Conservation (phyloP, 2,113 vertebrate species). For the Illadopsis cleaveri region DNA sequence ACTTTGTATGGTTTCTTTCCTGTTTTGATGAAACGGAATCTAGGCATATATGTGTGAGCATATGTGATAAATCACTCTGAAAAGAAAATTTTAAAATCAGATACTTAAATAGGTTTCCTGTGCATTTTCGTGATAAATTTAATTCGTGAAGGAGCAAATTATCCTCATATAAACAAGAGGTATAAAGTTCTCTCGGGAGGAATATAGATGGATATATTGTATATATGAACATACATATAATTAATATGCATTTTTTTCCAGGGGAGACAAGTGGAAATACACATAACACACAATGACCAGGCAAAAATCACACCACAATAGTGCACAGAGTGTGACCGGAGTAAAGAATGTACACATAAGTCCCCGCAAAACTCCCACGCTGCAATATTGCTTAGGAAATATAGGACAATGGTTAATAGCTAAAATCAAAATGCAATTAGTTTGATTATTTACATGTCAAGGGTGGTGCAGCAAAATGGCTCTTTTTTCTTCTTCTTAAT, state of each 20-base stretch:
- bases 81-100: background rate
- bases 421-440: constrained; percentile 23
- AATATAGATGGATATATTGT: background rate
- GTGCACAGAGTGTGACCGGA: background rate
- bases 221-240: constrained; percentile 4
- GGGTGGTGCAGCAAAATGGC: background rate
- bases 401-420: background rate
- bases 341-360: background rate
- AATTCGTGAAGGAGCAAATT: background rate
- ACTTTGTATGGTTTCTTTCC: constrained; percentile 46
- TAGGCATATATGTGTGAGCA: background rate
- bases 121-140: background rate
- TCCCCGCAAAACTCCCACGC: constrained; percentile 11
- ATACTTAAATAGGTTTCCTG: background rate
- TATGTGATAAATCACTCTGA: background rate
- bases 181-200: background rate
- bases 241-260: constrained; percentile 43
- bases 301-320: background rate
- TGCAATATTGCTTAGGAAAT: background rate
- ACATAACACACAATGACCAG: constrained; percentile 1
- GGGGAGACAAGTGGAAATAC: background rate
- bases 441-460: background rate
- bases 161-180: background rate
- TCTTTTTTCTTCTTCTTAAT: background rate
- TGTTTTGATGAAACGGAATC: constrained; percentile 25